A percentile compares a stretch with the other conserved stretches of the same genome.
Evolutionary conservation across 2,797 vertebrate genomes (phyloP).

Genomic region (Poecilia velifera): DNA sequence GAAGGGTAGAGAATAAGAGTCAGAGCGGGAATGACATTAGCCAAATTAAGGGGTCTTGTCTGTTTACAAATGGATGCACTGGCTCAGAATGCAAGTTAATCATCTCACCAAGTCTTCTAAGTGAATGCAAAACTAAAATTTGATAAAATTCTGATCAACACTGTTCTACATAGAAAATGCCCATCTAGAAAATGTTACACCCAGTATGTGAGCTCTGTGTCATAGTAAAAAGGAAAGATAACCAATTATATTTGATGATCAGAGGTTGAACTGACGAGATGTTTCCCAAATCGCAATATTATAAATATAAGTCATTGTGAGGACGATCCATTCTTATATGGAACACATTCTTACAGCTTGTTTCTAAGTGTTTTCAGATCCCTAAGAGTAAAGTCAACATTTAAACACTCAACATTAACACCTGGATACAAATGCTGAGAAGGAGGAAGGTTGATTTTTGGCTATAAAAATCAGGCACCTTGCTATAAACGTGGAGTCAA

Average conservation of each 20-base stretch:
- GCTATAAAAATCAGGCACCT: neutral
- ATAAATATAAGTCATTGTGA: neutral
- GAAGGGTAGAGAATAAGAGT: conserved; percentile 20
- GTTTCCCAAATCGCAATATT: neutral
- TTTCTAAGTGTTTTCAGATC: neutral
- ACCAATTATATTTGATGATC: neutral
- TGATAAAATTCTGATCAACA: neutral
- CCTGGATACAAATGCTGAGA: neutral
- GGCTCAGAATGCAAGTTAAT: neutral
- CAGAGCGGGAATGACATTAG: conserved; percentile 6
- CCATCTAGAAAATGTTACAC: neutral
- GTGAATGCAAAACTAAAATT: neutral
- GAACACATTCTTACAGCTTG: neutral
- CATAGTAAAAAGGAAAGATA: conserved; percentile 1
- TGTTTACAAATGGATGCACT: neutral
- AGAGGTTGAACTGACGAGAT: neutral
- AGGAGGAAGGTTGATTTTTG: neutral
- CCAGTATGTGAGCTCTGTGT: neutral
- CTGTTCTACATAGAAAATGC: neutral
- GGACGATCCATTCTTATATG: neutral
- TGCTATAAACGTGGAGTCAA: neutral
- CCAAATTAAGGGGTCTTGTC: conserved; percentile 8
- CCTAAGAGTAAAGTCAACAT: neutral
- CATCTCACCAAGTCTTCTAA: too few species aligned
- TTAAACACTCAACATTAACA: neutral